phyloP scores from a whole-genome alignment of 37 sponge, comb jelly and placozoan species.

The Bolinopsis microptera region DNA sequence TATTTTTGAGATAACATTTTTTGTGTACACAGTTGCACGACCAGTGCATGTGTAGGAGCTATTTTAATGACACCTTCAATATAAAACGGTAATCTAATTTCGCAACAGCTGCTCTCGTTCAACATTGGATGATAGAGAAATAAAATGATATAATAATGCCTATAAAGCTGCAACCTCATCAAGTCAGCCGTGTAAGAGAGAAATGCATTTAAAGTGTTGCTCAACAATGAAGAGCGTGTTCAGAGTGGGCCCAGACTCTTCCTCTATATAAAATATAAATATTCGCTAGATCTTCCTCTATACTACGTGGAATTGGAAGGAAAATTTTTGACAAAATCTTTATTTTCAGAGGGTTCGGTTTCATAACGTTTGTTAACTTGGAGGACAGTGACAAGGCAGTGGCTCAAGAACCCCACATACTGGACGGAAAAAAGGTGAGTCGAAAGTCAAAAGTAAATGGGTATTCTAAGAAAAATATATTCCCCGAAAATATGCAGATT shows the following conservation, averaged over 20 bases:
- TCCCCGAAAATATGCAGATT: no score
- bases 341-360: slow-evolving; percentile 47
- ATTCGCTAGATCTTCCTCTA: no score
- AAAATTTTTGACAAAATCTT: no score
- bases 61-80: neutral
- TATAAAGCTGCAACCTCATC: neutral
- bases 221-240: no score
- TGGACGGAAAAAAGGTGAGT: slow-evolving; percentile 59
- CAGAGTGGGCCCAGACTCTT: no score
- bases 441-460: no score
- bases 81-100: neutral
- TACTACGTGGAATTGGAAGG: no score
- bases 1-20: no score
- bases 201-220: neutral
- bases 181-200: neutral
- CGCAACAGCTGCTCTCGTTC: neutral
- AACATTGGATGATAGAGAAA: neutral
- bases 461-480: no score
- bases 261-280: no score
- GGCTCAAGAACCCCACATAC: neutral
- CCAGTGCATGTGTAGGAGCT: neutral
- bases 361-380: slow-evolving; percentile 20
- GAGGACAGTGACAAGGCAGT: slow-evolving; percentile 5
- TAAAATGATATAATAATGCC: neutral
- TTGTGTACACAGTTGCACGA: no score